Evolutionary conservation across 2,113 vertebrate species (phyloP).

Genomic region (Equus przewalskii): DNA sequence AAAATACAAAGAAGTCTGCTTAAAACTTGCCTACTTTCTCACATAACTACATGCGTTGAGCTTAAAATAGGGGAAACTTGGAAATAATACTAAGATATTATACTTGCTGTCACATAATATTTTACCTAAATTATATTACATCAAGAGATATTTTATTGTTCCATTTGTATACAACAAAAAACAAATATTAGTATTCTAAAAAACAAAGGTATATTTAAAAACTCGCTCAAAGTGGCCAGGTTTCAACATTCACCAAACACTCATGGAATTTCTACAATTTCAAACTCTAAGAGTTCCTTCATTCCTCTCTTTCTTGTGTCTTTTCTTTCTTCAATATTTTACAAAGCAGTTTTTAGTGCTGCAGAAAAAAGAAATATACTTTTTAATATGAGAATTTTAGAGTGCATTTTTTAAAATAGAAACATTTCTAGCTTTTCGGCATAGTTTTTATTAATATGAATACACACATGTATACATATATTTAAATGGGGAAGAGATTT

Average conservation of each 20-base stretch:
- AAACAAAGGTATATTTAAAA: conserved; percentile 45
- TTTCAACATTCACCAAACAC: conserved; percentile 85
- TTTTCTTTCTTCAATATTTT: conserved; percentile 78
- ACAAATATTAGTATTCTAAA: not conserved
- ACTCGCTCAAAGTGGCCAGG: not conserved
- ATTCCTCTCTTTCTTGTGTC: not conserved
- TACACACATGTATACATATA: not conserved
- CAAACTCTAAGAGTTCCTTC: not conserved
- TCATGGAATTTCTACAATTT: conserved; percentile 80
- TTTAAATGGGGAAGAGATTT: conserved; percentile 69
- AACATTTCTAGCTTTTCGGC: conserved; percentile 66
- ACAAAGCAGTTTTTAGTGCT: conserved; percentile 78
- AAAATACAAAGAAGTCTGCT: conserved; percentile 58
- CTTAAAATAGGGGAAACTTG: conserved; percentile 13
- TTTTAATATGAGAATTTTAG: conserved; percentile 61
- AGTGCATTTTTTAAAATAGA: conserved; percentile 76
- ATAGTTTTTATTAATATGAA: conserved; percentile 20
- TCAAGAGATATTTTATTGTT: not conserved
- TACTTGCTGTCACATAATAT: conserved; percentile 54
- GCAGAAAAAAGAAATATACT: not conserved
- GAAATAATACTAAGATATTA: conserved; percentile 68
- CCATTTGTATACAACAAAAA: conserved; percentile 57
- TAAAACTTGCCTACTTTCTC: conserved; percentile 40
- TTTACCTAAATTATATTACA: conserved; percentile 60
- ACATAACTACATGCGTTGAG: not conserved